Conservation (phyloP, 2,797 vertebrate genomes). For the Aldrovandia affinis region DNA sequence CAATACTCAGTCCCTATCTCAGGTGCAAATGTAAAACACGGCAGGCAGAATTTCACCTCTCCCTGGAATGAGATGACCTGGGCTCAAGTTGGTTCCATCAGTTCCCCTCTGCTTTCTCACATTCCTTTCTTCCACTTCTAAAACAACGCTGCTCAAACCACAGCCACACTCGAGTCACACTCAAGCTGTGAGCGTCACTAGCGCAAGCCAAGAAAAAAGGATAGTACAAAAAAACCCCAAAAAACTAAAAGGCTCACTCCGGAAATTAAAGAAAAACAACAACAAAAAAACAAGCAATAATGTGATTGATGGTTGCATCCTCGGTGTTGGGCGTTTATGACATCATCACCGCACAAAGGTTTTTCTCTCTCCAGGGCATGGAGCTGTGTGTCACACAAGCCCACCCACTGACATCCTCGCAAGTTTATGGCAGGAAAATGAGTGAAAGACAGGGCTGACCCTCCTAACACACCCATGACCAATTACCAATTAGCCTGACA, state of each 20-base stretch:
- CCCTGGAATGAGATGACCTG: too few species aligned
- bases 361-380: background rate
- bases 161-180: slow-evolving; percentile 36
- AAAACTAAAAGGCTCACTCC: background rate
- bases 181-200: slow-evolving; percentile 34
- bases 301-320: background rate
- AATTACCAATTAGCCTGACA: background rate
- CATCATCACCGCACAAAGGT: background rate
- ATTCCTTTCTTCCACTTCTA: slow-evolving; percentile 34
- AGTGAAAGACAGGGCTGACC: too few species aligned
- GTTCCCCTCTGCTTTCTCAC: slow-evolving; percentile 24
- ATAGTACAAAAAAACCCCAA: background rate
- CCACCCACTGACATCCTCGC: too few species aligned
- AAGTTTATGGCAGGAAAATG: background rate
- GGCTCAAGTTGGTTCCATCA: too few species aligned
- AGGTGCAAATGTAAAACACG: background rate
- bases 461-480: background rate
- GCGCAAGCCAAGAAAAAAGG: background rate
- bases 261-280: background rate
- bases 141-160: slow-evolving; percentile 32
- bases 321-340: background rate
- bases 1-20: background rate
- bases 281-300: background rate
- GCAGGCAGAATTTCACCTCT: too few species aligned
- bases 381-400: background rate